These are phyloP conservation scores for Melanotaenia maccullochi DNA, from an alignment of 2,797 vertebrate species.

Conservation along the genomic window DNA sequence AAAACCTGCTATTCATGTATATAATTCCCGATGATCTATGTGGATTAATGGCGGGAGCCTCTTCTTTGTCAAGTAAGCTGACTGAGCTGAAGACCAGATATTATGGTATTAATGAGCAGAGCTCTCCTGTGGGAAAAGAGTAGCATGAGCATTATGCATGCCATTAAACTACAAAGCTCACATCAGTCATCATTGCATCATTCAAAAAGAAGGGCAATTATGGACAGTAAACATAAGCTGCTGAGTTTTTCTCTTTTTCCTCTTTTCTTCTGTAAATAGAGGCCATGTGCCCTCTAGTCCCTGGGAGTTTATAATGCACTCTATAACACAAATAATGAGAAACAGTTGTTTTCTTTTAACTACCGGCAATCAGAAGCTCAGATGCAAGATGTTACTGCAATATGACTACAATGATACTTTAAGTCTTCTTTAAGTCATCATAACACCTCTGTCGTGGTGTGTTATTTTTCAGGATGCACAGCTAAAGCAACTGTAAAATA, in stretches of 20 bases:
- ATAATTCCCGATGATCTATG: conserved; percentile 7
- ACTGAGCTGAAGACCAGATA: conserved; percentile 16
- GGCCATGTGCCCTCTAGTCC: neutral
- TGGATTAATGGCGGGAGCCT: conserved; percentile 7
- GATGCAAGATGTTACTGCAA: neutral
- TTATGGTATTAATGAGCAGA: conserved; percentile 25
- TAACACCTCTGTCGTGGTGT: too few relatives aligned
- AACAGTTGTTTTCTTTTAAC: neutral
- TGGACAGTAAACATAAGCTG: neutral
- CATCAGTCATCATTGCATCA: conserved; percentile 1
- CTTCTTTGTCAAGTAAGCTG: conserved; percentile 13
- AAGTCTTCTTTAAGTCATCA: too few relatives aligned
- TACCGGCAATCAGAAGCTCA: neutral
- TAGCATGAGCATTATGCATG: conserved; percentile 5
- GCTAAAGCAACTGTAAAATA: too few relatives aligned
- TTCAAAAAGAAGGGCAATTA: neutral
- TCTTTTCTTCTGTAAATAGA: neutral
- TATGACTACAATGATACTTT: neutral
- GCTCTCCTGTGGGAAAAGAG: conserved; percentile 14
- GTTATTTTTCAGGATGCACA: too few relatives aligned
- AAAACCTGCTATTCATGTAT: conserved; percentile 9
- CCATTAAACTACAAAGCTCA: conserved; percentile 5
- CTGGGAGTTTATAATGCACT: neutral
- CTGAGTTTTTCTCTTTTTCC: neutral
- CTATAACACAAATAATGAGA: neutral